These are phyloP conservation scores for Corydoras sp. DNA, from an alignment of 2,113 vertebrate species.

Conservation along the genomic window DNA sequence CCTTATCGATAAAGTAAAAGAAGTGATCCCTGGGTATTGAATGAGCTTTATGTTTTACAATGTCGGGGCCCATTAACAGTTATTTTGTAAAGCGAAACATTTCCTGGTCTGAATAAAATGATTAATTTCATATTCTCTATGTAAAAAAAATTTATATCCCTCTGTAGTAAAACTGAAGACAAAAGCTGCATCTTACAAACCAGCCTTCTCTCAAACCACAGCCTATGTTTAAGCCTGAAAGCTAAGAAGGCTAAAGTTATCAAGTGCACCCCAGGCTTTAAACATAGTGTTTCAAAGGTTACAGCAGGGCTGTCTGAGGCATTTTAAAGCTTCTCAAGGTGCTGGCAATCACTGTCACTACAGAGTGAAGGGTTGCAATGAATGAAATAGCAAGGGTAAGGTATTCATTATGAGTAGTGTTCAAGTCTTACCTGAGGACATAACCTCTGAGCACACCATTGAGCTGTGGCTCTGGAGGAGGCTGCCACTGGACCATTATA, in stretches of 20 bases:
- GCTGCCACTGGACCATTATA: constrained; percentile 98
- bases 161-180: too few species aligned
- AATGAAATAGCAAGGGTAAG: constrained; percentile 2
- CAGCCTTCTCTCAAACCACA: too few species aligned
- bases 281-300: background rate
- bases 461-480: constrained; percentile 86
- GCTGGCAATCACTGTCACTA: background rate
- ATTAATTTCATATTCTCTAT: too few species aligned
- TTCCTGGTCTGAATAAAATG: too few species aligned
- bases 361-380: background rate
- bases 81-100: too few species aligned
- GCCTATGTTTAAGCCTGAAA: background rate
- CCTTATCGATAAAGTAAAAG: too few species aligned
- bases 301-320: background rate
- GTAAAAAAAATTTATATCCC: too few species aligned
- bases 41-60: too few species aligned
- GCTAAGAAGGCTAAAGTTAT: background rate
- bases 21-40: too few species aligned
- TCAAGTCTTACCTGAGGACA: constrained; percentile 74
- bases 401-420: constrained; percentile 6
- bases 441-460: constrained; percentile 89
- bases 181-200: too few species aligned
- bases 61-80: too few species aligned
- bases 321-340: background rate
- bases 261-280: background rate